Conservation (phyloP, 2,888 invertebrate species). For the Arctia plantaginis region DNA sequence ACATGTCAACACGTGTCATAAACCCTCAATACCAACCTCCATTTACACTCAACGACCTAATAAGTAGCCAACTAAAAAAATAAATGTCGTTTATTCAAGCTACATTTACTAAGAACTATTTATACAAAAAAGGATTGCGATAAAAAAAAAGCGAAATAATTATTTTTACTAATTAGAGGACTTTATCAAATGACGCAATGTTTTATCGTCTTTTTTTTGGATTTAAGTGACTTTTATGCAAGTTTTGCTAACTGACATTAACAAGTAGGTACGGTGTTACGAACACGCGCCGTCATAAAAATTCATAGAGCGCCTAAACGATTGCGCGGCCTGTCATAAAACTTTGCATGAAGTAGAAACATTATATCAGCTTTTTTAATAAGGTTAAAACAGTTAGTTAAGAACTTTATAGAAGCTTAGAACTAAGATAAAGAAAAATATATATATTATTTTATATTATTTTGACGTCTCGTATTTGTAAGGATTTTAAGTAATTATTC, state of each 20-base stretch:
- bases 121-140: neutral
- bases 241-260: neutral
- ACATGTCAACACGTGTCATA: neutral
- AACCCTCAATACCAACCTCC: neutral
- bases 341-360: neutral
- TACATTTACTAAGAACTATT: neutral
- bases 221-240: neutral
- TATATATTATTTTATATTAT: too few relatives aligned
- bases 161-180: neutral
- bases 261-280: neutral
- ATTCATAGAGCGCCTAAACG: neutral
- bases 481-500: neutral
- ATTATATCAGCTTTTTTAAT: neutral
- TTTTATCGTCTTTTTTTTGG: neutral
- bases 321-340: neutral
- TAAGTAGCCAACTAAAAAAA: neutral
- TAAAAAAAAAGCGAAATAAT: neutral
- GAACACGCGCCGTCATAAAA: neutral
- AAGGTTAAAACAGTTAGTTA: neutral
- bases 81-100: neutral
- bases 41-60: neutral
- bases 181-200: neutral
- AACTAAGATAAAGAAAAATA: too few relatives aligned
- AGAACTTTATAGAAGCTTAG: too few relatives aligned
- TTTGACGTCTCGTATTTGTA: neutral